A percentile compares a stretch with the other conserved stretches of the same genome.
Conservation (phyloP, 2,888 invertebrate genomes). For the Ophioninae sp. region DNA sequence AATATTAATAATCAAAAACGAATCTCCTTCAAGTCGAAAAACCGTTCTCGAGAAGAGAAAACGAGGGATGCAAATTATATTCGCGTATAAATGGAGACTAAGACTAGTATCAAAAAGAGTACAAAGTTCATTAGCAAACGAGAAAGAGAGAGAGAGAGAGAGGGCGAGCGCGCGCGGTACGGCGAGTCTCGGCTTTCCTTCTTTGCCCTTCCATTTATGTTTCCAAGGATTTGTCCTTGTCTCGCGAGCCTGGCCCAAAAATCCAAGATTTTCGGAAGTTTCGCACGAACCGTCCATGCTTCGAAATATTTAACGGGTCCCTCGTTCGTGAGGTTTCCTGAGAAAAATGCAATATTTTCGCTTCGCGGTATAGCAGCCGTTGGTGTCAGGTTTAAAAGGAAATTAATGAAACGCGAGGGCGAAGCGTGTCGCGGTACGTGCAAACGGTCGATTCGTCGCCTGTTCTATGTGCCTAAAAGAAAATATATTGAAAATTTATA, state of each 20-base stretch:
- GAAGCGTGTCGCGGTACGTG: conserved; percentile 63
- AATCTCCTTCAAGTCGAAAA: conserved; percentile 48
- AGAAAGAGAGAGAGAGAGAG: not conserved
- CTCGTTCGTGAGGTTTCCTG: not conserved
- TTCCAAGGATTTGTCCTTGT: not conserved
- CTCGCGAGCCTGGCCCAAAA: not conserved
- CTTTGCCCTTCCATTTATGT: not conserved
- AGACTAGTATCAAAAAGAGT: conserved; percentile 42
- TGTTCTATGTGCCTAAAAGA: conserved; percentile 78
- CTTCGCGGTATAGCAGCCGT: not conserved
- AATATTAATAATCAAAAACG: conserved; percentile 15
- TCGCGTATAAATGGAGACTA: conserved; percentile 35
- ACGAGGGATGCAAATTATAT: not conserved
- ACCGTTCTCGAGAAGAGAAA: conserved; percentile 1
- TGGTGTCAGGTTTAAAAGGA: not conserved
- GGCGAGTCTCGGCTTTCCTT: conserved; percentile 1
- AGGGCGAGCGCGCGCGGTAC: not conserved
- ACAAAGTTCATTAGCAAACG: conserved; percentile 44
- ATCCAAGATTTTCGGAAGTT: not conserved
- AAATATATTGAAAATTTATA: conserved; percentile 66
- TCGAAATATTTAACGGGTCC: not conserved
- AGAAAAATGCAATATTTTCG: not conserved
- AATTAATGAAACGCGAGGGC: not conserved
- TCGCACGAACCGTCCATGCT: not conserved
- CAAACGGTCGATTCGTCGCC: conserved; percentile 73